Evolutionary conservation across 2,797 vertebrate genomes (phyloP).

Genomic region (Brotula barbata): DNA sequence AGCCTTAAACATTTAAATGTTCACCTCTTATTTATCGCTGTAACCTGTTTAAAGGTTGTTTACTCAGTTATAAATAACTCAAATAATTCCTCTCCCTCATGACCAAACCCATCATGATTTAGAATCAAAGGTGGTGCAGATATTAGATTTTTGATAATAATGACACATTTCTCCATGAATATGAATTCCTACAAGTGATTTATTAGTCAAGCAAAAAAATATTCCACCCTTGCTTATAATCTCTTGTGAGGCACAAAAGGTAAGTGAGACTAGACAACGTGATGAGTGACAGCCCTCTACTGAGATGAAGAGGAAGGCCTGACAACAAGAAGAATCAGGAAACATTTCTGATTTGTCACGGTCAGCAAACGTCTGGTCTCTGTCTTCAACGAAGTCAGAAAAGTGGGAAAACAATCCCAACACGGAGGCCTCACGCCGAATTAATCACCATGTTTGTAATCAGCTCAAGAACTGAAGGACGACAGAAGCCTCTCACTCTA

Average conservation of each 20-base stretch:
- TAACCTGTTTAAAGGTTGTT: too few species aligned
- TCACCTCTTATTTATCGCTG: too few species aligned
- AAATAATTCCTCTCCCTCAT: too few species aligned
- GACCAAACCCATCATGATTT: too few species aligned
- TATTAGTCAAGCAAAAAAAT: too few species aligned
- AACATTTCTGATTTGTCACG: constrained; percentile 68
- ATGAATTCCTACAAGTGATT: too few species aligned
- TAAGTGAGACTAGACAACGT: constrained; percentile 29
- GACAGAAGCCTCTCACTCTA: constrained; percentile 31
- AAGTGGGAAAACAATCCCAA: neutral
- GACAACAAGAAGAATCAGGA: constrained; percentile 47
- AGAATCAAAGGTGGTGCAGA: too few species aligned
- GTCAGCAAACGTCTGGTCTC: constrained; percentile 36
- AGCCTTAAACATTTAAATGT: too few species aligned
- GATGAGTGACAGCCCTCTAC: constrained; percentile 53
- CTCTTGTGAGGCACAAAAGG: constrained; percentile 1
- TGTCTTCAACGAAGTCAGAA: neutral
- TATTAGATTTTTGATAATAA: too few species aligned
- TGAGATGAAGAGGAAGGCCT: constrained; percentile 51
- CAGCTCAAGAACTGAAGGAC: neutral
- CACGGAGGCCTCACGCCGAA: neutral
- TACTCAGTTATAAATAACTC: too few species aligned
- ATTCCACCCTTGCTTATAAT: too few species aligned
- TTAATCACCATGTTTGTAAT: constrained; percentile 8
- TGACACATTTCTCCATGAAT: too few species aligned